Base-by-base conservation (phyloP, 2,888 invertebrate genomes). In the Sinhomidia bicolor region DNA sequence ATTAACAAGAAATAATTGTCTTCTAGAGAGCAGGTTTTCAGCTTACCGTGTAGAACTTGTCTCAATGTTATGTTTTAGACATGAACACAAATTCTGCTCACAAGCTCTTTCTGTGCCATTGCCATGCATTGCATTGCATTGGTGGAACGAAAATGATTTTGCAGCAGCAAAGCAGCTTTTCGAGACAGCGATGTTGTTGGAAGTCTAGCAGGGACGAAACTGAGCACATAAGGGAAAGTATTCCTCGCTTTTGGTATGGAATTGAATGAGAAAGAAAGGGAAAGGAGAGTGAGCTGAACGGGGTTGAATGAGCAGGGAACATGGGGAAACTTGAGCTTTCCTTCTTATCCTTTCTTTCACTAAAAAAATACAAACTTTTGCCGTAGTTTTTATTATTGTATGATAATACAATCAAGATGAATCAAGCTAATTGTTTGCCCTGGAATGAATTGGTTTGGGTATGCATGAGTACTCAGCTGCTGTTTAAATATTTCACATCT, bases 101-200 rank as follows among this genome's bases (percentile, higher is more conserved):
- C 36, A 23, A 17, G n/a, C n/a, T n/a, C n/a, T n/a, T n/a, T n/a
- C n/a, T 54, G 17, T 54, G 5, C 54, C 26, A 26, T 26, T 5
- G 20, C 17, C 57, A 57, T 47, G 14, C 3, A 47, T 10, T 6
- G 44, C 3, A 41, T 14, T 44, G 23, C 4, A 51, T 26, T n/a
- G 7, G 41, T 23, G 26, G 26, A 26, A 32, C n/a, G 32, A 3
- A 14, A 68, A 14, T 54, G 51, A 10, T 23, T 23, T 78, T 26
- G 32, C 51, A 20, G 51, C 68, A 60, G 12, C 26, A 6, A 3
- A 44, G 10, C 2, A 57, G 26, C 26, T 36, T 85, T 44, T 41
- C 17, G 51, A 85, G 32, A 74, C 65, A 54, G 71, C 71, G 68
- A 60, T 86, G 86, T 86, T 86, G 80, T 68, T 81, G 71, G 86